phyloP scores from a whole-genome alignment of 1,140 invertebrate species.

The Acromyrmex heyeri region DNA sequence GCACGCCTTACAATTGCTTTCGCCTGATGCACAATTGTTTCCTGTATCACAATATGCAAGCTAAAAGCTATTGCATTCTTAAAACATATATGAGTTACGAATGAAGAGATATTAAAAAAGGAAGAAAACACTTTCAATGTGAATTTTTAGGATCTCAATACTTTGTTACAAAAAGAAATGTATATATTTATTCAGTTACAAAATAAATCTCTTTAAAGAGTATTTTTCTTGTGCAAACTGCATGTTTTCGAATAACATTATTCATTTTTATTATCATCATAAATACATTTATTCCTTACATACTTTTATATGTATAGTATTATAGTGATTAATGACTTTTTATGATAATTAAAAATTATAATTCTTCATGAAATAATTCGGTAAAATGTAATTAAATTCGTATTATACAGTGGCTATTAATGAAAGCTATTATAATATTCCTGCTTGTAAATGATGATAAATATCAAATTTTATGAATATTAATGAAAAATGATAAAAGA shows the following conservation, averaged over 20 bases:
- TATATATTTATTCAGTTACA: not conserved
- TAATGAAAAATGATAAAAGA: not conserved
- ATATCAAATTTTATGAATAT: not conserved
- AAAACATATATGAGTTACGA: not conserved
- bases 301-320: not conserved
- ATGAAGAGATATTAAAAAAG: not conserved
- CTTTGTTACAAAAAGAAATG: not conserved
- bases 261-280: no score
- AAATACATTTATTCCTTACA: not conserved
- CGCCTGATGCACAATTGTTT: conserved; percentile 45
- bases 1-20: conserved; percentile 53
- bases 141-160: not conserved
- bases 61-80: not conserved
- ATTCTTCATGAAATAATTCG: not conserved
- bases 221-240: not conserved
- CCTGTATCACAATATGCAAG: conserved; percentile 43
- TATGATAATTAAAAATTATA: not conserved
- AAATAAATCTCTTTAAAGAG: not conserved
- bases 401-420: not conserved
- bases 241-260: not conserved
- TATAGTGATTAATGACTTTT: not conserved
- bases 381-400: not conserved
- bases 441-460: not conserved
- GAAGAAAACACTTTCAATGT: not conserved
- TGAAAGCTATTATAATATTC: not conserved